Conservation (phyloP, 2,797 vertebrate genomes). For the Nasua narica region DNA sequence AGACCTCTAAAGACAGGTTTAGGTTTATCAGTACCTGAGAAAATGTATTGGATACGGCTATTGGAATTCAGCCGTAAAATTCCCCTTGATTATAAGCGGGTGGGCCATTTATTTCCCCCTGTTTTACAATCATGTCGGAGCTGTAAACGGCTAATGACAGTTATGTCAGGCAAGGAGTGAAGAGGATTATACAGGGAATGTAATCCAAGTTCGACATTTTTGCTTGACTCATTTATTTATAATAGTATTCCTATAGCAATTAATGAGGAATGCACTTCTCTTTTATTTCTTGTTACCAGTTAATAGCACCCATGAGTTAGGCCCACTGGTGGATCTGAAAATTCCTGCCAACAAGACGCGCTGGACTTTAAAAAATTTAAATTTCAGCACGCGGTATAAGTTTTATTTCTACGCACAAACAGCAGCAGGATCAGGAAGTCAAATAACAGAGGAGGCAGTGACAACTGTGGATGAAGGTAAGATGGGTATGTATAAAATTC, state of each 20-base stretch:
- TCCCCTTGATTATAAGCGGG: not conserved
- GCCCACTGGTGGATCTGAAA: slow-evolving; percentile 90
- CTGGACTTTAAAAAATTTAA: slow-evolving; percentile 92
- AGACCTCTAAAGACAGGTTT: not conserved
- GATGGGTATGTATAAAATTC: slow-evolving; percentile 84
- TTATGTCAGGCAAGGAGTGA: not conserved
- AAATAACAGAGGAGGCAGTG: slow-evolving; percentile 91
- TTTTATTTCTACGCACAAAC: slow-evolving; percentile 97
- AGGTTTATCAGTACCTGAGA: not conserved
- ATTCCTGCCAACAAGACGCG: slow-evolving; percentile 94
- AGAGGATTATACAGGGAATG: not conserved
- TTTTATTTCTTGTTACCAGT: slow-evolving; percentile 84
- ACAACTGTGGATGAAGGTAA: slow-evolving; percentile 96
- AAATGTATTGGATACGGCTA: not conserved
- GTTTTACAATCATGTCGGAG: not conserved
- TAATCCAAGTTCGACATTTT: not conserved
- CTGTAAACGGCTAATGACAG: not conserved
- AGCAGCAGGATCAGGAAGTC: slow-evolving; percentile 89
- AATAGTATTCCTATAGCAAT: not conserved
- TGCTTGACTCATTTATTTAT: not conserved
- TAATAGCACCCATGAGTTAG: slow-evolving; percentile 95
- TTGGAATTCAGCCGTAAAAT: not conserved
- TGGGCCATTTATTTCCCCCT: not conserved
- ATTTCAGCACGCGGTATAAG: slow-evolving; percentile 97
- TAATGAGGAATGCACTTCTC: slow-evolving; percentile 35